Conservation (phyloP, 1,140 invertebrate genomes). For the Cyrtorhinus lividipennis region DNA sequence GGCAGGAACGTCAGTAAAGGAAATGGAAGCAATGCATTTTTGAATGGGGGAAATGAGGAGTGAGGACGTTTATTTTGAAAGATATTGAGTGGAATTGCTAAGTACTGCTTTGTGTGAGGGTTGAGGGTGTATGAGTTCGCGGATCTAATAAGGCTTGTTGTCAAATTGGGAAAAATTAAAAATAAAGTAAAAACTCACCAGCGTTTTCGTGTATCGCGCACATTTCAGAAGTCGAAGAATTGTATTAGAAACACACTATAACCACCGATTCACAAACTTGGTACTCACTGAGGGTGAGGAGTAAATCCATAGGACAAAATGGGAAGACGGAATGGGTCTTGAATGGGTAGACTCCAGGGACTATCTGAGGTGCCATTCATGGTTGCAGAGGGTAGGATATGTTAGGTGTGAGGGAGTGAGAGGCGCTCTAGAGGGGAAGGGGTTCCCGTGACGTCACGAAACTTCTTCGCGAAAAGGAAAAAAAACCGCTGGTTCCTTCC, state of each 20-base stretch:
- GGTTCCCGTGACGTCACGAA: background rate
- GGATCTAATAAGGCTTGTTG: no score
- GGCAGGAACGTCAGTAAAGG: no score
- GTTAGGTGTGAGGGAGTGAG: background rate
- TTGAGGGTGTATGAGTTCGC: no score
- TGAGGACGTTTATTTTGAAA: no score
- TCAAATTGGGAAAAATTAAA: background rate
- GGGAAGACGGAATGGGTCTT: background rate
- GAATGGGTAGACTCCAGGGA: constrained; percentile 7
- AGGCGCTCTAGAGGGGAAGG: background rate
- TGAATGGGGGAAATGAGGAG: no score
- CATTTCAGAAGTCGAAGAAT: background rate
- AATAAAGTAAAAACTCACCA: constrained; percentile 1
- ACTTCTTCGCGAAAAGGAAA: background rate
- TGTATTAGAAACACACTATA: background rate
- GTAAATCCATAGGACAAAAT: constrained; percentile 4
- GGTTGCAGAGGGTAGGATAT: constrained; percentile 9
- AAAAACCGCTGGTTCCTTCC: background rate
- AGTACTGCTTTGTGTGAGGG: background rate
- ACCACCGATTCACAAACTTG: constrained; percentile 8
- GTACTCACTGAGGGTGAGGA: constrained; percentile 1
- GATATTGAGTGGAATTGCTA: background rate
- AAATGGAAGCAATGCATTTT: no score
- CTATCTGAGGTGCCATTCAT: constrained; percentile 8
- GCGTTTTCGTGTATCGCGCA: background rate